phyloP scores from a whole-genome alignment of 2,113 vertebrate species.

The Agelaius tricolor region DNA sequence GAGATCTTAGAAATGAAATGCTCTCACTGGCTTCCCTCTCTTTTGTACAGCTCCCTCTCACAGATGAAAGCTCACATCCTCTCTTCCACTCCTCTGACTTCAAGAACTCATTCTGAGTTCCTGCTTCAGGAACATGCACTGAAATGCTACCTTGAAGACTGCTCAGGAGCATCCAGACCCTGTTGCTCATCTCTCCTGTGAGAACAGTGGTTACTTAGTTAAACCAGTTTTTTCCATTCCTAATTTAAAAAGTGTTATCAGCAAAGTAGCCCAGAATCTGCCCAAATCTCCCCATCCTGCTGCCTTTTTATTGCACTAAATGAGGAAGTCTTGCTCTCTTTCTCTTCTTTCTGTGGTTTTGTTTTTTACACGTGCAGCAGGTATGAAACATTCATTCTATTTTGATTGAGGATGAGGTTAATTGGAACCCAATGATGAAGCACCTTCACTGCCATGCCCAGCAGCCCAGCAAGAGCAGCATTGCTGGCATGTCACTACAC shows the following conservation, averaged over 20 bases:
- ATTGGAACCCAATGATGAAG: not conserved
- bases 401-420: not conserved
- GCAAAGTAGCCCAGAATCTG: not conserved
- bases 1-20: not conserved
- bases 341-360: too few relatives aligned
- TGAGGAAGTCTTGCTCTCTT: not conserved
- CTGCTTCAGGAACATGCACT: not conserved
- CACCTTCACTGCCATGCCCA: not conserved
- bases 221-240: not conserved
- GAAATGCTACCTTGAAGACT: not conserved
- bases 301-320: not conserved
- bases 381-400: rapidly evolving
- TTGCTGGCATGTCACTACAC: not conserved
- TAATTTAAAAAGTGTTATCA: not conserved
- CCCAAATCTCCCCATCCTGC: not conserved
- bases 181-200: not conserved
- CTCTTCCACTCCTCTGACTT: not conserved
- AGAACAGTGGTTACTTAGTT: not conserved
- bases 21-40: not conserved
- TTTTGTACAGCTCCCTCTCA: not conserved
- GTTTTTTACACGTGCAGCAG: not conserved
- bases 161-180: not conserved
- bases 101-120: not conserved
- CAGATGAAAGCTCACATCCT: not conserved
- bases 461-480: not conserved